These are phyloP conservation scores for Brachionus koreanus DNA, from an alignment of 1,140 invertebrate genomes.

Conservation along the genomic window DNA sequence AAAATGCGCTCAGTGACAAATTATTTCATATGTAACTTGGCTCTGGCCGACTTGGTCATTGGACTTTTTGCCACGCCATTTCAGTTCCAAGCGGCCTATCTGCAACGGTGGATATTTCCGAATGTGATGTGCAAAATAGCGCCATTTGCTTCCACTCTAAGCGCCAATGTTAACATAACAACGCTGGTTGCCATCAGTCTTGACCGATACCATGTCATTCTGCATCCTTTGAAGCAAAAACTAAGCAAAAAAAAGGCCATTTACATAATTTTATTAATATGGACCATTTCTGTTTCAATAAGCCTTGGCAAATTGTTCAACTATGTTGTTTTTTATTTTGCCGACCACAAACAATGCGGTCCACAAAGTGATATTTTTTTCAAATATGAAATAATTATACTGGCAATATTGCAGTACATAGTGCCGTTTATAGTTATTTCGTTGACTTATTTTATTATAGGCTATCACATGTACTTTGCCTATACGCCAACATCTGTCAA, in stretches of 20 bases:
- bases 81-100: conserved; percentile 72
- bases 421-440: conserved; percentile 28
- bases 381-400: conserved; percentile 17
- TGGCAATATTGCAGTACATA: conserved; percentile 11
- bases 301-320: conserved; percentile 62
- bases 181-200: conserved; percentile 75
- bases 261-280: conserved; percentile 68
- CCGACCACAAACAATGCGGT: not conserved
- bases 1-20: conserved; percentile 76
- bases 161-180: conserved; percentile 75
- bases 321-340: not conserved
- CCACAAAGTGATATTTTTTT: not conserved
- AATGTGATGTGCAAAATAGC: conserved; percentile 76
- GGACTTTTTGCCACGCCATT: conserved; percentile 70
- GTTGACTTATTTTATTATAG: conserved; percentile 10
- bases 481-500: not conserved
- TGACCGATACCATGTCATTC: conserved; percentile 71
- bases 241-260: conserved; percentile 68
- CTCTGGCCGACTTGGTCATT: conserved; percentile 72
- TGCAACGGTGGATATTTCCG: conserved; percentile 76
- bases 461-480: conserved; percentile 17
- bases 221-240: conserved; percentile 69
- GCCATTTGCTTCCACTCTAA: conserved; percentile 71
- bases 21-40: conserved; percentile 74
- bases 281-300: conserved; percentile 64